A percentile compares a stretch with the other conserved stretches of the same genome.
Conservation (phyloP, 2,888 invertebrate species). For the Allacma fusca region DNA sequence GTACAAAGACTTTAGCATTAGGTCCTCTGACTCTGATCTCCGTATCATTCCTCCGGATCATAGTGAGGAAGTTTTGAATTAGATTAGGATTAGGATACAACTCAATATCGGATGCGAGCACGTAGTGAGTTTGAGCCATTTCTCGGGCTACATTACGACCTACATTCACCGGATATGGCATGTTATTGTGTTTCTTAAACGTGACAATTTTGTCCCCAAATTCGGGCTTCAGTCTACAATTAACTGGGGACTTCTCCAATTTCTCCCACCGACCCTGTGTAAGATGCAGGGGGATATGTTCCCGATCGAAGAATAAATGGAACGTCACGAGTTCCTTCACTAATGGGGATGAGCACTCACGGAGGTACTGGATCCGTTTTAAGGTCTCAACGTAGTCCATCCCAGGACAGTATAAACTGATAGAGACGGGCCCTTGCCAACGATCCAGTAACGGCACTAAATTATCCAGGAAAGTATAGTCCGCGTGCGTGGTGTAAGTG, state of each 20-base stretch:
- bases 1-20: constrained; percentile 79
- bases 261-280: constrained; percentile 34
- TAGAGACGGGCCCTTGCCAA: constrained; percentile 88
- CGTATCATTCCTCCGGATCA: constrained; percentile 75
- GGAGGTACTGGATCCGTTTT: constrained; percentile 80
- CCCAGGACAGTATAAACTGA: constrained; percentile 88
- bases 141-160: constrained; percentile 88
- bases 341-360: constrained; percentile 76
- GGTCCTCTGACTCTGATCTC: constrained; percentile 62
- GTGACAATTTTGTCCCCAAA: constrained; percentile 71
- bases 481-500: constrained; percentile 92
- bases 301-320: constrained; percentile 87
- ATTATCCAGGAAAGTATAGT: constrained; percentile 90
- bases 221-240: constrained; percentile 68
- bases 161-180: constrained; percentile 89
- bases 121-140: constrained; percentile 80
- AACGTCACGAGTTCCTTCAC: constrained; percentile 84
- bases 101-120: constrained; percentile 88
- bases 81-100: constrained; percentile 87
- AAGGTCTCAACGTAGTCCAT: constrained; percentile 80
- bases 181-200: constrained; percentile 77
- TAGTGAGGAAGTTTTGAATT: constrained; percentile 81
- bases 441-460: constrained; percentile 82
- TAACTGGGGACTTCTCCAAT: constrained; percentile 38
- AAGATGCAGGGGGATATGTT: constrained; percentile 75